These are phyloP conservation scores for Drosophila meridionalis DNA, from an alignment of 2,888 invertebrate species.

Conservation along the genomic window DNA sequence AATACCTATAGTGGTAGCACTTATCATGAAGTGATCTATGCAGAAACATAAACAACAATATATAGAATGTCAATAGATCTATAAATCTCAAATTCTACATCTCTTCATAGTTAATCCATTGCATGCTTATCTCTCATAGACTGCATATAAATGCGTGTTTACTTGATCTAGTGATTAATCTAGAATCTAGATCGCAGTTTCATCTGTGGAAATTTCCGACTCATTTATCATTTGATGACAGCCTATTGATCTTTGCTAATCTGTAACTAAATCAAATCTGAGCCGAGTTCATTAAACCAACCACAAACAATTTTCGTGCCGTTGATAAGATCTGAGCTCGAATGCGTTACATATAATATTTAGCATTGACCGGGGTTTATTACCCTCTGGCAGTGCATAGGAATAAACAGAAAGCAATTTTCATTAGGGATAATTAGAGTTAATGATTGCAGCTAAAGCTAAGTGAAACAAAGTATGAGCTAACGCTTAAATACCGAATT, in stretches of 20 bases:
- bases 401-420: slow-evolving; percentile 4
- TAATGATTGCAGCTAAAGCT: slow-evolving; percentile 18
- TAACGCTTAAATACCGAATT: slow-evolving; percentile 4
- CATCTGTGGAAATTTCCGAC: neutral
- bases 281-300: neutral
- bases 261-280: neutral
- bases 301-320: neutral
- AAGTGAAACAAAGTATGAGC: slow-evolving; percentile 11
- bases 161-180: neutral
- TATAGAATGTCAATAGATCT: too few relatives aligned
- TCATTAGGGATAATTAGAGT: slow-evolving; percentile 21
- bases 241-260: neutral
- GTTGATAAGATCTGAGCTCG: neutral
- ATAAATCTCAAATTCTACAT: neutral
- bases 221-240: neutral
- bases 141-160: neutral
- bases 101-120: neutral
- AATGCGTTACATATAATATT: neutral
- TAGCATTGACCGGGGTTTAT: neutral
- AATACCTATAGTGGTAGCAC: too few relatives aligned
- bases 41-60: too few relatives aligned
- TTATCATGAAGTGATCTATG: too few relatives aligned
- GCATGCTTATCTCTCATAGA: neutral
- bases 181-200: too few relatives aligned
- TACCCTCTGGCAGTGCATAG: neutral